Evolutionary conservation across 1,140 invertebrate genomes (phyloP), one percentile per base, ranked within the genome.

Genomic region (Drosophila suzukii): DNA sequence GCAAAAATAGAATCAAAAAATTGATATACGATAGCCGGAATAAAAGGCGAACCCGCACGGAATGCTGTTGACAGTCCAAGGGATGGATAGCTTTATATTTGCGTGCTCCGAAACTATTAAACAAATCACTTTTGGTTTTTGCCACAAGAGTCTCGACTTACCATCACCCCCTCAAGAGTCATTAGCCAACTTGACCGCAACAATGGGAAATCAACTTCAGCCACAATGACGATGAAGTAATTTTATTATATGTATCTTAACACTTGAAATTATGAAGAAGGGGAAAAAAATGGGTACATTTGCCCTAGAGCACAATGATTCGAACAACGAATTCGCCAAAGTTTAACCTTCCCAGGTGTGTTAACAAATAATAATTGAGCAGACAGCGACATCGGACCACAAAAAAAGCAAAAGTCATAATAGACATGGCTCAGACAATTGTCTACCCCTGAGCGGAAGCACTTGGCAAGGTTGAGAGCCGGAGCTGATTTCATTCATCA

Each of bases 121-220:
- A 55, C 43, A 57, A 50, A 30, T 43, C 80, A 70, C 50, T 36
- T 53, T 53, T 60, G 68, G 68, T 63, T 59, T 56, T 78, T 43
- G 74, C 56, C 41, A 56, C 43, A 56, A 62, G 24, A 34, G 32
- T 47, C 5, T 75, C 65, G 50, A 39, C 65, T 71, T 72, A 44
- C 61, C 39, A 20, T 49, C 46, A 49, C 46, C 46, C 24, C 24
- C 46, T 30, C 20, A 51, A 71, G 36, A 53, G 51, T 82, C 70
- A 75, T 78, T 83, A 66, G 71, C 54, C 68, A 66, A 80, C 72
- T 85, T 82, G 81, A 78, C 82, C 82, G 58, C 81, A 81, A 72
- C 71, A 60, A 70, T 71, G 67, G 36, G 47, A 53, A 68, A 76
- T 56, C 77, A 41, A 47, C 43, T 34, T 30, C 30, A 46, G 41